Conservation (phyloP, 2,113 vertebrate species). For the Montifringilla adamsi region DNA sequence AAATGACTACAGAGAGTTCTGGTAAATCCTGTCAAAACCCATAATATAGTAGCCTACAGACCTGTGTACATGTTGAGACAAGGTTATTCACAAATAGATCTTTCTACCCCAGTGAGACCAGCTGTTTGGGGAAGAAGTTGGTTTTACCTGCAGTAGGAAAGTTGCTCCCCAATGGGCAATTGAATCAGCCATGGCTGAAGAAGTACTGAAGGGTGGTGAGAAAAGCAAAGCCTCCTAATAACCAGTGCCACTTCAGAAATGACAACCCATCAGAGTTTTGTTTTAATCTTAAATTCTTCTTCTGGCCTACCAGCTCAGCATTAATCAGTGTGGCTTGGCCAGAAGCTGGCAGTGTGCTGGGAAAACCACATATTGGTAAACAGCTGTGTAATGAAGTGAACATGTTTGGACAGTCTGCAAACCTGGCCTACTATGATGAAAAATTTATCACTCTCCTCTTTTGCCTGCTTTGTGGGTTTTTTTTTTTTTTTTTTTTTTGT, state of each 20-base stretch:
- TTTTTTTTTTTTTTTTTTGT: not conserved
- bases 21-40: not conserved
- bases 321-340: not conserved
- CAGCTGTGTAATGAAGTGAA: not conserved
- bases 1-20: not conserved
- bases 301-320: not conserved
- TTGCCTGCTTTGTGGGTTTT: not conserved
- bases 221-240: not conserved
- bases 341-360: not conserved
- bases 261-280: not conserved
- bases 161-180: not conserved
- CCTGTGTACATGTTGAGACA: not conserved
- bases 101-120: not conserved
- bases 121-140: not conserved
- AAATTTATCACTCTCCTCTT: not conserved
- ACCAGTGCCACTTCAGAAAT: fast-evolving
- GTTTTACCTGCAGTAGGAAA: not conserved
- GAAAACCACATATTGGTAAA: not conserved
- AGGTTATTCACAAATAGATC: not conserved
- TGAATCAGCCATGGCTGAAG: not conserved
- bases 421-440: not conserved
- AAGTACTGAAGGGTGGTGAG: not conserved
- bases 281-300: not conserved
- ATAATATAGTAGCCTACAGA: not conserved
- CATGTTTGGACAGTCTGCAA: not conserved